These are phyloP conservation scores for Periplaneta americana DNA, from an alignment of 1,140 invertebrate species.

Conservation along the genomic window DNA sequence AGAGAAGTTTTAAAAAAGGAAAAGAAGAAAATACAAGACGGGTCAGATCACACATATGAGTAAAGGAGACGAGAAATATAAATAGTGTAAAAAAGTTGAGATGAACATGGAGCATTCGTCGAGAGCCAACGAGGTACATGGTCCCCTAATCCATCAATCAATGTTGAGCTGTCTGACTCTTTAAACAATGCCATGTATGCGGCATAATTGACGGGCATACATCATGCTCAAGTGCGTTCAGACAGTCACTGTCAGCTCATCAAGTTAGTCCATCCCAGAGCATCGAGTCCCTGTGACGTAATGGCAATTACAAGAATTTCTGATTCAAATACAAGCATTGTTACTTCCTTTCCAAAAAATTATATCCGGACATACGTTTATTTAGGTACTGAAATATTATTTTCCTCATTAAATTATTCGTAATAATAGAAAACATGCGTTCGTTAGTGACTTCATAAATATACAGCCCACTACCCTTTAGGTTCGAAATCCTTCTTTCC, in stretches of 20 bases:
- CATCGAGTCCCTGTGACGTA: too few relatives aligned
- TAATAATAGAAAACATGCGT: too few relatives aligned
- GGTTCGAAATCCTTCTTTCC: too few relatives aligned
- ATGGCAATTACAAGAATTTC: background rate
- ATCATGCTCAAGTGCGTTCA: background rate
- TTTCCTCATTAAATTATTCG: too few relatives aligned
- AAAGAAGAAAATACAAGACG: background rate
- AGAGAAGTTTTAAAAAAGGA: background rate
- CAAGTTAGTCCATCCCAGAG: background rate
- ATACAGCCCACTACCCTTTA: too few relatives aligned
- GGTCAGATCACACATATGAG: background rate
- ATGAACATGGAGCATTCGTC: background rate
- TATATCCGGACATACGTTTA: too few relatives aligned
- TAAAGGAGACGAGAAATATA: background rate
- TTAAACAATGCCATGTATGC: constrained; percentile 1
- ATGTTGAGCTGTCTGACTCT: background rate
- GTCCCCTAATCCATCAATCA: background rate
- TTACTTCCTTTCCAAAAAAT: background rate
- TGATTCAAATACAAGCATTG: too few relatives aligned
- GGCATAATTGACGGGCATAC: background rate
- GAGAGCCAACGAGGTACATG: background rate
- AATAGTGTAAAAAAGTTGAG: background rate
- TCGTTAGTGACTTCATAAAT: too few relatives aligned
- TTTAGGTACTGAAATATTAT: too few relatives aligned
- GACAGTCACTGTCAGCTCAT: background rate